A percentile compares a stretch with the other conserved stretches of the same genome.
Conservation (phyloP, 1,140 invertebrate genomes). For the Caligus rogercresseyi region DNA sequence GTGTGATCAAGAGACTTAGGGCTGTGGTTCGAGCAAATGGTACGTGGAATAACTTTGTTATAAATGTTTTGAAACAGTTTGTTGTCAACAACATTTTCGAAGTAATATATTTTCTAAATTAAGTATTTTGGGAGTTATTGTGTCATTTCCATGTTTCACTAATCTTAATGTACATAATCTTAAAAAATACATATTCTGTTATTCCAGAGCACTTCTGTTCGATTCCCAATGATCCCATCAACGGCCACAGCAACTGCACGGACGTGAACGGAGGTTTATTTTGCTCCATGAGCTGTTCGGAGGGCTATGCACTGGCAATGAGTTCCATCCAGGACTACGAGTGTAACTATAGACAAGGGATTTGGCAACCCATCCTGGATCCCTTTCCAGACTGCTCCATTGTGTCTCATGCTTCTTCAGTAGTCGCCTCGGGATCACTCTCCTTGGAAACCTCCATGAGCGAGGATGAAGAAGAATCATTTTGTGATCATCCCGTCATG, state of each 20-base stretch:
- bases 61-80: too few species aligned
- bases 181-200: slow-evolving; percentile 6
- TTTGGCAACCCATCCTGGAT: not conserved
- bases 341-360: slow-evolving; percentile 26
- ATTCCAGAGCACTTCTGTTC: slow-evolving; percentile 38
- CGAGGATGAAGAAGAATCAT: slow-evolving; percentile 10
- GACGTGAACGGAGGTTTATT: slow-evolving; percentile 32
- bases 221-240: slow-evolving; percentile 34
- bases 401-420: slow-evolving; percentile 24
- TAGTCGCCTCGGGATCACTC: not conserved
- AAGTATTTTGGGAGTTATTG: too few species aligned
- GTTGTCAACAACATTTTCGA: too few species aligned
- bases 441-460: slow-evolving; percentile 1
- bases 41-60: too few species aligned
- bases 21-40: too few species aligned
- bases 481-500: not conserved
- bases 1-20: too few species aligned
- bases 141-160: too few species aligned
- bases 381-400: slow-evolving; percentile 42
- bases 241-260: slow-evolving; percentile 39
- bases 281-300: slow-evolving; percentile 39
- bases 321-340: slow-evolving; percentile 33
- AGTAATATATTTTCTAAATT: too few species aligned
- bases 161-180: not conserved
- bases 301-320: slow-evolving; percentile 41